Evolutionary conservation across 2,797 vertebrate species (phyloP).

Genomic region (Discoglossus pictus): DNA sequence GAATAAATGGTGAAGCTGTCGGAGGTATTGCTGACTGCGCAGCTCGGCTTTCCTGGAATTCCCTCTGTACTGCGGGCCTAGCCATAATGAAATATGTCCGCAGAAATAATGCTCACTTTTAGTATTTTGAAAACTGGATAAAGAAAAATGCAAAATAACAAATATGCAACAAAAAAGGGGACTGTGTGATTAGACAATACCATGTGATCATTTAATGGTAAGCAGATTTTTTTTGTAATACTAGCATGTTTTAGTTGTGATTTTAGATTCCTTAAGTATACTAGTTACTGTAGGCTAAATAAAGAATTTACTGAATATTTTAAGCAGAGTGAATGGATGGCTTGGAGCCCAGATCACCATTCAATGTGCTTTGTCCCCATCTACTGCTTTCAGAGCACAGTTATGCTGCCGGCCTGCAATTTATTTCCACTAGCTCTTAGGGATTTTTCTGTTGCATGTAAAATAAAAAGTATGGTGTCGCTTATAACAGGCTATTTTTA

Average conservation of each 20-base stretch:
- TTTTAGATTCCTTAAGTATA: slow-evolving; percentile 4
- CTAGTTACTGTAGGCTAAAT: slow-evolving; percentile 7
- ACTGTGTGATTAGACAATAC: too few relatives aligned
- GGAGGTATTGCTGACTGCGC: slow-evolving; percentile 1
- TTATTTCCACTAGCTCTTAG: too few relatives aligned
- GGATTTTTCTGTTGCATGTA: too few relatives aligned
- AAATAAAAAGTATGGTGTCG: too few relatives aligned
- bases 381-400: slow-evolving; percentile 22
- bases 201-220: too few relatives aligned
- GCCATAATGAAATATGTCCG: too few relatives aligned
- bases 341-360: not conserved
- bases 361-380: slow-evolving; percentile 23
- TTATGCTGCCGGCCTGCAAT: not conserved
- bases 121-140: too few relatives aligned
- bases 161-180: too few relatives aligned
- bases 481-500: too few relatives aligned
- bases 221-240: slow-evolving; percentile 13
- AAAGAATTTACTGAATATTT: not conserved
- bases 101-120: too few relatives aligned
- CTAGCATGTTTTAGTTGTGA: slow-evolving; percentile 7
- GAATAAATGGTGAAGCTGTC: not conserved
- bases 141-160: too few relatives aligned
- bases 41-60: slow-evolving; percentile 7
- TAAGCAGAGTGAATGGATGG: slow-evolving; percentile 3
- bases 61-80: too few relatives aligned